These are phyloP conservation scores for Auanema freiburgensis DNA, from an alignment of 2,888 invertebrate genomes.

Conservation along the genomic window DNA sequence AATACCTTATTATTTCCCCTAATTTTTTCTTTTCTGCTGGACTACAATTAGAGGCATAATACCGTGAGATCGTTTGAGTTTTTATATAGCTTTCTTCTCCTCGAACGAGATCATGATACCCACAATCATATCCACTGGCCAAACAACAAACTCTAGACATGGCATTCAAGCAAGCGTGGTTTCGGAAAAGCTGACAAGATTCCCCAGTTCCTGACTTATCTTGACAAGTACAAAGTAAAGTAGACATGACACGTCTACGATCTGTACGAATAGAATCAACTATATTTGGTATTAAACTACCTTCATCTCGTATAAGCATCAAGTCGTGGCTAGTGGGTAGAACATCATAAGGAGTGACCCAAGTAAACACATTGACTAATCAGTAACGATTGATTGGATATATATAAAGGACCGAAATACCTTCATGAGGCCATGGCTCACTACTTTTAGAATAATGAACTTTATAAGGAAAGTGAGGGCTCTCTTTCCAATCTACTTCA, in stretches of 20 bases:
- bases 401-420: conserved; percentile 13
- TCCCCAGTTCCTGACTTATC: conserved; percentile 14
- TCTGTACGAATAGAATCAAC: conserved; percentile 17
- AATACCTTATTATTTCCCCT: no score
- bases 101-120: conserved; percentile 21
- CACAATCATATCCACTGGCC: conserved; percentile 17
- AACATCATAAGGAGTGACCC: conserved; percentile 33
- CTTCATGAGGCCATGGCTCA: conserved; percentile 31
- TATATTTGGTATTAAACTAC: conserved; percentile 9
- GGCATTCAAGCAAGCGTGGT: conserved; percentile 25
- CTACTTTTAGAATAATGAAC: conserved; percentile 31
- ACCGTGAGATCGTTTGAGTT: no score
- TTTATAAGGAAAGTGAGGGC: conserved; percentile 33
- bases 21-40: no score
- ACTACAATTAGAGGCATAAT: no score
- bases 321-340: conserved; percentile 34
- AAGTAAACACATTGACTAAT: conserved; percentile 25
- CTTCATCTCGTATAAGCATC: conserved; percentile 14
- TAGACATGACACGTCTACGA: conserved; percentile 10
- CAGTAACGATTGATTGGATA: neutral
- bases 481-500: conserved; percentile 18
- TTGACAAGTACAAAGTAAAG: conserved; percentile 25
- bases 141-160: conserved; percentile 36
- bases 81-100: conserved; percentile 17
- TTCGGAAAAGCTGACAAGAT: conserved; percentile 27